Conservation (phyloP, 2,888 invertebrate genomes). For the Xylota sylvarum region DNA sequence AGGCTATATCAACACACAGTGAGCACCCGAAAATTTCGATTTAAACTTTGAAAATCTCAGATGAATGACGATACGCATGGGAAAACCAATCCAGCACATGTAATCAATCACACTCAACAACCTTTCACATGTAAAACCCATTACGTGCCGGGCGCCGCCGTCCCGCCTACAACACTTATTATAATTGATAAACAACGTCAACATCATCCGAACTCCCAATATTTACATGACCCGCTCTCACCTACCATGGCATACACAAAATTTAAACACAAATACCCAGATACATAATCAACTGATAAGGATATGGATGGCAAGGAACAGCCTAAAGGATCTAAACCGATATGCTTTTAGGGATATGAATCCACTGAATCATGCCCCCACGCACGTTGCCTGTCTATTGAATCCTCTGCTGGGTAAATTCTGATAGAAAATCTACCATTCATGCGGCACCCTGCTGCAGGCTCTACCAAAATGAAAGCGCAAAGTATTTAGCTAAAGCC, state of each 20-base stretch:
- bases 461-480: slow-evolving; percentile 39
- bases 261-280: slow-evolving; percentile 69
- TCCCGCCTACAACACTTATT: slow-evolving; percentile 53
- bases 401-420: slow-evolving; percentile 48
- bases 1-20: slow-evolving; percentile 1
- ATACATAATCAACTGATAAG: slow-evolving; percentile 70
- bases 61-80: slow-evolving; percentile 6
- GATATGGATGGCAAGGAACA: slow-evolving; percentile 31
- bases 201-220: slow-evolving; percentile 58
- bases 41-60: slow-evolving; percentile 17
- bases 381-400: slow-evolving; percentile 16
- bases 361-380: slow-evolving; percentile 58
- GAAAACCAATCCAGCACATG: slow-evolving; percentile 17
- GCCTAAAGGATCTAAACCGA: slow-evolving; percentile 56
- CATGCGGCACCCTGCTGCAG: not conserved
- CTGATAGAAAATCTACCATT: slow-evolving; percentile 46
- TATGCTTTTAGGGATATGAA: slow-evolving; percentile 66
- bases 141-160: not conserved
- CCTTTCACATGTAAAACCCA: slow-evolving; percentile 49
- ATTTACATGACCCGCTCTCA: slow-evolving; percentile 46
- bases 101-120: slow-evolving; percentile 50
- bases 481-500: slow-evolving; percentile 55
- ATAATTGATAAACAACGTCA: slow-evolving; percentile 71
- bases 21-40: not conserved
- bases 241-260: slow-evolving; percentile 13